phyloP scores from a whole-genome alignment of 2,113 vertebrate genomes.

The Cichladusa arquata region DNA sequence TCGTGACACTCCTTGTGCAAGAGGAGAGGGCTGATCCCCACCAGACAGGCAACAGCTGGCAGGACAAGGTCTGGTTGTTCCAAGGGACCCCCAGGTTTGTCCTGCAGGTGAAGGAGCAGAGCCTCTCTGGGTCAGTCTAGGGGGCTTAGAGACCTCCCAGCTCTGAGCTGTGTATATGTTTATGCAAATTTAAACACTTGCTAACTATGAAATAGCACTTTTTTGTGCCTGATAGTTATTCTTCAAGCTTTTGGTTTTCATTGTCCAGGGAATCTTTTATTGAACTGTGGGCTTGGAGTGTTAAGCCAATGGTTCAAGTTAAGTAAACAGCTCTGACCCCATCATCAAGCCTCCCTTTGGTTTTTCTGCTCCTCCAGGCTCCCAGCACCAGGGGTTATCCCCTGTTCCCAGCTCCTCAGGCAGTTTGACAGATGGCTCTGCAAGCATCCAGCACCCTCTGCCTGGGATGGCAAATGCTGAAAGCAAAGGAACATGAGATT shows the following conservation, averaged over 20 bases:
- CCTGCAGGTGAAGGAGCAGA: not conserved
- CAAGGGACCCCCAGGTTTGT: not conserved
- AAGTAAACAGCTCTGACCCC: not conserved
- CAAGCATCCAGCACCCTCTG: not conserved
- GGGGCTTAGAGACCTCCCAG: not conserved
- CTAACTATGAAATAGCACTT: not conserved
- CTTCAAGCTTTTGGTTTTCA: not conserved
- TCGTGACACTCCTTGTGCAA: fast-evolving
- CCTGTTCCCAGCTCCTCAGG: not conserved
- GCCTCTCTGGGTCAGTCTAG: not conserved
- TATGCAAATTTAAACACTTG: not conserved
- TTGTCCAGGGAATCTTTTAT: not conserved
- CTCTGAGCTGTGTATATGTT: not conserved
- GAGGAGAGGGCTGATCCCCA: not conserved
- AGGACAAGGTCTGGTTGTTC: not conserved
- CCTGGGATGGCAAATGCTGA: not conserved
- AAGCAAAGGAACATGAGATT: fast-evolving
- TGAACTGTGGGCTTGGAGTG: not conserved
- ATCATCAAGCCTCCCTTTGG: not conserved
- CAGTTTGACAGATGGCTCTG: not conserved
- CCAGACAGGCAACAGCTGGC: not conserved
- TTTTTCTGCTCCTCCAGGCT: not conserved
- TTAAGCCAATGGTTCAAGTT: not conserved
- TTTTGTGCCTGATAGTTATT: not conserved
- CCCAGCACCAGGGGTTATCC: not conserved